These are phyloP conservation scores for Campoplex nolae DNA, from an alignment of 2,888 invertebrate genomes.

Conservation along the genomic window DNA sequence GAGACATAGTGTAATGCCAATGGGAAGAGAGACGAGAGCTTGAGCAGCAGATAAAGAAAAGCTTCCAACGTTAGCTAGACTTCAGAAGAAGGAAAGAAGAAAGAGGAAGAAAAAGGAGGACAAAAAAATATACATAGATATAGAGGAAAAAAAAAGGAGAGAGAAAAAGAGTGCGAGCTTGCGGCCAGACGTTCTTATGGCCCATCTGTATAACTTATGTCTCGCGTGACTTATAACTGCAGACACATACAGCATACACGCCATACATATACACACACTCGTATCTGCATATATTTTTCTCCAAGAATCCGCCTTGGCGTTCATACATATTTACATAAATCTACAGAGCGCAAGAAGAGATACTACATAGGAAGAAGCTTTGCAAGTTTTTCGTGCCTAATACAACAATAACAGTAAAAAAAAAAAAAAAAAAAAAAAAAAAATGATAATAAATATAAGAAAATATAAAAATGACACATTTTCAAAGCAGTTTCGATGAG, in stretches of 20 bases:
- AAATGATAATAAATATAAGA: background rate
- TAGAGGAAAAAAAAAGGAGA: background rate
- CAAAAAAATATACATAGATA: slow-evolving; percentile 33
- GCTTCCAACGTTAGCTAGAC: slow-evolving; percentile 54
- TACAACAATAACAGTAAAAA: slow-evolving; percentile 20
- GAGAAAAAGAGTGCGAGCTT: slow-evolving; percentile 48
- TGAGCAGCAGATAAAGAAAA: slow-evolving; percentile 55
- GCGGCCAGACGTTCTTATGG: slow-evolving; percentile 64
- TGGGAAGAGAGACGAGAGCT: slow-evolving; percentile 34
- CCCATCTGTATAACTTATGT: slow-evolving; percentile 63
- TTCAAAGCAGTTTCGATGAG: background rate
- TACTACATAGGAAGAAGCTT: background rate
- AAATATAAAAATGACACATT: background rate
- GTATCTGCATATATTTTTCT: slow-evolving; percentile 1
- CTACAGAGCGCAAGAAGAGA: slow-evolving; percentile 16
- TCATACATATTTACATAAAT: slow-evolving; percentile 57
- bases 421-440: background rate
- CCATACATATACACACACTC: background rate
- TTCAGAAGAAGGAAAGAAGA: slow-evolving; percentile 32
- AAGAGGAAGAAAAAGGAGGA: slow-evolving; percentile 15
- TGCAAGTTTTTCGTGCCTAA: background rate
- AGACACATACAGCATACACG: slow-evolving; percentile 42
- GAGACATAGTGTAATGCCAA: slow-evolving; percentile 6
- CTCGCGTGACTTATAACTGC: slow-evolving; percentile 59
- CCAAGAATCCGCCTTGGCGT: slow-evolving; percentile 28